phyloP scores from a whole-genome alignment of 2,113 vertebrate species.

The Chloropsis hardwickii region DNA sequence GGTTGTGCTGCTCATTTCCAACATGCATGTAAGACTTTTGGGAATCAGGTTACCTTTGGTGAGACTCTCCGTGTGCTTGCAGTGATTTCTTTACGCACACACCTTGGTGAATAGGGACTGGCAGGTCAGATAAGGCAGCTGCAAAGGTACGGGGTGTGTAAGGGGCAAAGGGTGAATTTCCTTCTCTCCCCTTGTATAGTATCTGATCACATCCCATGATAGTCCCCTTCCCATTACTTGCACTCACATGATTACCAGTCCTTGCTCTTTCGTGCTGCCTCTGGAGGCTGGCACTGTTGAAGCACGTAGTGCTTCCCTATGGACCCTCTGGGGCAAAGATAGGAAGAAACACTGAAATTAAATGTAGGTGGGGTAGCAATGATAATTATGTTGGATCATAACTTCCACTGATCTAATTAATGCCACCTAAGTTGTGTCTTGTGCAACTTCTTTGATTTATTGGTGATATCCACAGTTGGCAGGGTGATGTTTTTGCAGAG shows the following conservation, averaged over 20 bases:
- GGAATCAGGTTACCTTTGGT: neutral
- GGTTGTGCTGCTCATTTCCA: neutral
- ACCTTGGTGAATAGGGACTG: neutral
- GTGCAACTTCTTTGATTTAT: conserved; percentile 69
- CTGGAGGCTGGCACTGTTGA: conserved; percentile 26
- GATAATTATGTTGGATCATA: conserved; percentile 55
- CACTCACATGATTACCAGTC: conserved; percentile 22
- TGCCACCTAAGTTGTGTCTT: conserved; percentile 66
- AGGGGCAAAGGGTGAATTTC: conserved; percentile 24
- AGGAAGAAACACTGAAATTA: conserved; percentile 51
- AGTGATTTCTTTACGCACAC: neutral
- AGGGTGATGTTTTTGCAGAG: neutral
- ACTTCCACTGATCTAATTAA: conserved; percentile 58
- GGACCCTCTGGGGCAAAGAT: conserved; percentile 50
- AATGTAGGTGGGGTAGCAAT: conserved; percentile 49
- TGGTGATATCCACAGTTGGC: conserved; percentile 35
- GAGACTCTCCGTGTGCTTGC: neutral
- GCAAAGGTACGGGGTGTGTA: neutral
- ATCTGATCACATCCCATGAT: conserved; percentile 24
- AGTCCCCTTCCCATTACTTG: conserved; percentile 41
- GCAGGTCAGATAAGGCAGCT: neutral
- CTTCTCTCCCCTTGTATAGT: neutral
- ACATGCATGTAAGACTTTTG: neutral
- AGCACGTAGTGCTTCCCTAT: conserved; percentile 36
- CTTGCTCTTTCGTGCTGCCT: neutral